These are phyloP conservation scores for Scytalopus superciliaris DNA, from an alignment of 2,113 vertebrate genomes.

Conservation along the genomic window DNA sequence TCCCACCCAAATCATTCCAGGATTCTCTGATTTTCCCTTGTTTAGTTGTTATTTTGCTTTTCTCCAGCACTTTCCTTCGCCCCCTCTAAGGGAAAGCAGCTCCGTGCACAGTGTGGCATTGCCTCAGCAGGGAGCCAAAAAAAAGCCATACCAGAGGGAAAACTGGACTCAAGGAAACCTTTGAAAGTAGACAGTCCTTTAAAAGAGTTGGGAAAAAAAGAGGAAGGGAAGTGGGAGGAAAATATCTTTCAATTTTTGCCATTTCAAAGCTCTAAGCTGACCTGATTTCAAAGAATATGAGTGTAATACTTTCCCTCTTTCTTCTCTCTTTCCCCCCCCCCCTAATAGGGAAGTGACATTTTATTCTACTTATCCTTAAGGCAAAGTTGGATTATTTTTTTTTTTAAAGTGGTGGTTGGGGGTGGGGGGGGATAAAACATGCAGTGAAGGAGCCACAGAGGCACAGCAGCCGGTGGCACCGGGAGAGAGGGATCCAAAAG, in stretches of 20 bases:
- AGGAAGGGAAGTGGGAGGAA: constrained; percentile 55
- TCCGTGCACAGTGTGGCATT: fast-evolving
- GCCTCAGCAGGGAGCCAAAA: neutral
- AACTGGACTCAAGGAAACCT: neutral
- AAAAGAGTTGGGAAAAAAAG: constrained; percentile 46
- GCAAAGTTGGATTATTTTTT: constrained; percentile 63
- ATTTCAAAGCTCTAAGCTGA: constrained; percentile 72
- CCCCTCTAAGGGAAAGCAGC: neutral
- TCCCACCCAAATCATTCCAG: neutral
- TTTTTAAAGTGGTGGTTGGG: neutral
- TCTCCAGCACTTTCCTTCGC: neutral
- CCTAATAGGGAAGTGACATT: constrained; percentile 77
- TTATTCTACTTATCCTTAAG: constrained; percentile 69
- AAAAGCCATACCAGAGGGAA: neutral
- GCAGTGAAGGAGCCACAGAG: neutral
- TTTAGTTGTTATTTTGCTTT: neutral
- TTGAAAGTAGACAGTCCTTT: constrained; percentile 43
- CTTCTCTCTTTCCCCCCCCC: neutral
- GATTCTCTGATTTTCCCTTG: neutral
- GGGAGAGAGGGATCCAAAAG: constrained; percentile 30
- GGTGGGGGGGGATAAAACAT: neutral
- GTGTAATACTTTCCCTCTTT: constrained; percentile 58
- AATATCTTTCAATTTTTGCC: constrained; percentile 52
- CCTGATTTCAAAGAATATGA: constrained; percentile 73
- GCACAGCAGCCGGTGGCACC: neutral